These are phyloP conservation scores for Athene cunicularia DNA, from an alignment of 2,113 vertebrate genomes.

Conservation along the genomic window DNA sequence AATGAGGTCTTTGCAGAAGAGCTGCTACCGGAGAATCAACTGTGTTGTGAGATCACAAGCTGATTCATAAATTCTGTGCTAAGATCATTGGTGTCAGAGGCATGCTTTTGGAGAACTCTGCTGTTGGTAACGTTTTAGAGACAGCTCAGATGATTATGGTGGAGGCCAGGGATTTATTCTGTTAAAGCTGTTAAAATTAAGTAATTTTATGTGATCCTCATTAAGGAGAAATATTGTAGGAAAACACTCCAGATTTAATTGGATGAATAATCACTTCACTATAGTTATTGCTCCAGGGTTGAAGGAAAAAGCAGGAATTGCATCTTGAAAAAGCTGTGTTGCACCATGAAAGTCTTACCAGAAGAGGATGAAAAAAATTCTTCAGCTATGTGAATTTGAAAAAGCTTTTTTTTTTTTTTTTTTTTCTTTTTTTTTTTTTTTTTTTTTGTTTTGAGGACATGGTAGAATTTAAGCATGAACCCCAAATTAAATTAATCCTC, in stretches of 20 bases:
- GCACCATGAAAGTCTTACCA: background rate
- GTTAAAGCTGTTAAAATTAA: background rate
- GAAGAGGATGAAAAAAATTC: background rate
- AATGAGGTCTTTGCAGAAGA: background rate
- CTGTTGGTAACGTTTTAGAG: background rate
- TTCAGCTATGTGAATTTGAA: background rate
- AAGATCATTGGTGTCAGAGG: background rate
- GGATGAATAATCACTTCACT: background rate
- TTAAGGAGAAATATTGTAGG: background rate
- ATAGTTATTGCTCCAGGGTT: background rate
- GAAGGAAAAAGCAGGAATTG: background rate
- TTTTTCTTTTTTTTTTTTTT: background rate
- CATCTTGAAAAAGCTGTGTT: background rate
- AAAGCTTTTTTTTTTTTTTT: background rate
- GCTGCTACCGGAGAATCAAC: background rate
- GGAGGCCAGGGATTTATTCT: background rate
- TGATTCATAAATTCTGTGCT: background rate
- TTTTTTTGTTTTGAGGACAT: background rate
- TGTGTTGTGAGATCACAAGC: background rate
- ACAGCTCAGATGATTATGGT: background rate
- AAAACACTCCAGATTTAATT: background rate
- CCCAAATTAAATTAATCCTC: background rate
- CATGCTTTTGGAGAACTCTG: background rate
- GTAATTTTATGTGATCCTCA: background rate
- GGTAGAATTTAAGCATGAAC: background rate